Conservation (phyloP, 2,797 vertebrate species). For the Dendrocincla tyrannina region DNA sequence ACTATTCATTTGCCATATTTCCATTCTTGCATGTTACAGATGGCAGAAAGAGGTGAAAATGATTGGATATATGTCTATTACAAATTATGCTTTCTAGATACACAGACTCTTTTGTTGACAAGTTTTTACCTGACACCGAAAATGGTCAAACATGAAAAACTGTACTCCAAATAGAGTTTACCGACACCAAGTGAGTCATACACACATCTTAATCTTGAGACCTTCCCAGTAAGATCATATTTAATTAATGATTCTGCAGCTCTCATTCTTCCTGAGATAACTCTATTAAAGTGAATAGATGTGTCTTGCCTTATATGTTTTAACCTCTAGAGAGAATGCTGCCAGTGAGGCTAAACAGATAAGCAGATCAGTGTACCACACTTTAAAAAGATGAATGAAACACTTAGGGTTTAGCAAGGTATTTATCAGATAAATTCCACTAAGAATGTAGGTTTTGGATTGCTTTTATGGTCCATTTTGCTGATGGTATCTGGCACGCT, state of each 20-base stretch:
- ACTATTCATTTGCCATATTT: neutral
- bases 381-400: constrained; percentile 45
- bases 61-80: neutral
- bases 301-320: neutral
- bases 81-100: neutral
- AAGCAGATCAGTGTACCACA: neutral
- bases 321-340: neutral
- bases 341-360: constrained; percentile 4
- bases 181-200: neutral
- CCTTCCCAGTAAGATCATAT: neutral
- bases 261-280: neutral
- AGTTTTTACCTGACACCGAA: neutral
- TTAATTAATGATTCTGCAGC: constrained; percentile 34
- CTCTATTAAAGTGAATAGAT: constrained; percentile 13
- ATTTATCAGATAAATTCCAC: constrained; percentile 49
- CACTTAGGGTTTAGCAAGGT: constrained; percentile 41
- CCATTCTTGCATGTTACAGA: neutral
- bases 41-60: neutral
- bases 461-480: constrained; percentile 57
- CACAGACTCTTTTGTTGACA: neutral
- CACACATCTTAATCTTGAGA: neutral
- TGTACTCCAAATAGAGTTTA: neutral
- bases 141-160: neutral
- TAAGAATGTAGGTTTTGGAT: constrained; percentile 10
- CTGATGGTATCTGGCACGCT: constrained; percentile 30